Conservation (phyloP, 2,797 vertebrate genomes). For the Poecilia picta region DNA sequence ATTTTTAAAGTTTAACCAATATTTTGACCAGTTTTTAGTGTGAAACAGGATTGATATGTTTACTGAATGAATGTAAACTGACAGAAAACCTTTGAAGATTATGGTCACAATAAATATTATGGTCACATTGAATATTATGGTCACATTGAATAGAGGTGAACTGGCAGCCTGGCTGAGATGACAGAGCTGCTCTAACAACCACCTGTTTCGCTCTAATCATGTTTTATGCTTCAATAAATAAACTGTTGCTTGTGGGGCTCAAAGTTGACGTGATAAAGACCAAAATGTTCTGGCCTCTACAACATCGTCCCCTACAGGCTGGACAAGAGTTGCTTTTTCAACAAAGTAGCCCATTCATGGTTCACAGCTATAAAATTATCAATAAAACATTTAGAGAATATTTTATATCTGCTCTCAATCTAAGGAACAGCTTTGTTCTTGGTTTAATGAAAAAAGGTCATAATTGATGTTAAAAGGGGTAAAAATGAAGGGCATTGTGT, state of each 20-base stretch:
- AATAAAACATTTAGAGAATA: neutral
- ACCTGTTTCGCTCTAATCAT: neutral
- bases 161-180: too few species aligned
- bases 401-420: neutral
- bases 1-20: too few species aligned
- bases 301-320: neutral
- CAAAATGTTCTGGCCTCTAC: neutral
- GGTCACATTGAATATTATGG: too few species aligned
- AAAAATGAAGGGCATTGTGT: conserved; percentile 23
- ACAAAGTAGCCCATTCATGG: neutral
- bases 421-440: neutral
- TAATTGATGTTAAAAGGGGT: conserved; percentile 7
- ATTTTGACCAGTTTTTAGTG: too few species aligned
- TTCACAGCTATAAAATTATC: neutral
- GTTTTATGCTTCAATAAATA: neutral
- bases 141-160: too few species aligned
- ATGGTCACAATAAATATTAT: too few species aligned
- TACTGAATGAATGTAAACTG: too few species aligned
- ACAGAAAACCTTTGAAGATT: too few species aligned
- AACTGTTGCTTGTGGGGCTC: neutral
- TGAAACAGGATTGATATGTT: too few species aligned
- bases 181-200: too few species aligned
- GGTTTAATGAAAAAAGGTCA: neutral
- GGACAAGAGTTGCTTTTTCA: neutral
- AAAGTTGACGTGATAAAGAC: neutral